A percentile compares a stretch with the other conserved stretches of the same genome.
phyloP scores from a whole-genome alignment of 2,113 vertebrate genomes.

The Neotragus moschatus region DNA sequence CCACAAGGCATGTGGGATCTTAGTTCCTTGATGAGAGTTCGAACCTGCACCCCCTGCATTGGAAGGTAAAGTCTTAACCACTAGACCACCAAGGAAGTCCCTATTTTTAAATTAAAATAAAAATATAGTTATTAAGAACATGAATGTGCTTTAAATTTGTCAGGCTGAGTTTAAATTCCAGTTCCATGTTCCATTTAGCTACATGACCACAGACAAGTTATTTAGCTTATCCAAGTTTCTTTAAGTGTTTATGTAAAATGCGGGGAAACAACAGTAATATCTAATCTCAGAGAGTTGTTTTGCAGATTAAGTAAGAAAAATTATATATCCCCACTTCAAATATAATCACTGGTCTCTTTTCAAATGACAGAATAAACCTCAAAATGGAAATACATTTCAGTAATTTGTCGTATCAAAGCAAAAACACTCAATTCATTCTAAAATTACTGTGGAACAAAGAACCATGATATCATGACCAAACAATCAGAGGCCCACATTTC shows the following conservation, averaged over 20 bases:
- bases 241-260: not conserved
- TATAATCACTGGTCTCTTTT: not conserved
- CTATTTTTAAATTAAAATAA: constrained; percentile 37
- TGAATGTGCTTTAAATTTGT: not conserved
- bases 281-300: not conserved
- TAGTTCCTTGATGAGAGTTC: no score
- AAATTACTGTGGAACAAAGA: constrained; percentile 34
- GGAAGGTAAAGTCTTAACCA: no score
- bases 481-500: constrained; percentile 31
- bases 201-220: not conserved
- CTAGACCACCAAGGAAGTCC: no score
- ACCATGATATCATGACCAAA: not conserved
- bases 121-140: not conserved
- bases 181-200: not conserved
- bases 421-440: not conserved
- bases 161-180: not conserved
- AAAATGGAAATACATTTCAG: constrained; percentile 21
- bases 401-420: constrained; percentile 38
- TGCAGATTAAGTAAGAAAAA: not conserved
- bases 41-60: no score
- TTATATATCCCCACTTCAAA: not conserved
- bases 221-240: not conserved
- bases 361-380: not conserved
- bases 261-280: not conserved
- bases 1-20: no score